phyloP scores from a whole-genome alignment of 1,140 invertebrate genomes.

The Papilio helenus region DNA sequence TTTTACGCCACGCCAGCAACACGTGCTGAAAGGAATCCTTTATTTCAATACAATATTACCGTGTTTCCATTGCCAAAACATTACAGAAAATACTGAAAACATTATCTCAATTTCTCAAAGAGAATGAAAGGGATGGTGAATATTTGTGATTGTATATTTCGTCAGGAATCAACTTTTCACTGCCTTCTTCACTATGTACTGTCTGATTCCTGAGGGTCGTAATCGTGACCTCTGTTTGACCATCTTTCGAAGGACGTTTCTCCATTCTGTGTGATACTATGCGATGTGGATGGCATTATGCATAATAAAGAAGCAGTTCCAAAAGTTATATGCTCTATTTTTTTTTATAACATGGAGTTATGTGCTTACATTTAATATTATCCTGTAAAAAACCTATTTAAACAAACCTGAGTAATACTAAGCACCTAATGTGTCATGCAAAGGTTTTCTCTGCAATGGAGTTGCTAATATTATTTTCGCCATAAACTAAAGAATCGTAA shows the following conservation, averaged over 20 bases:
- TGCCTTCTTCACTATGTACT: no score
- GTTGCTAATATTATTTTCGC: no score
- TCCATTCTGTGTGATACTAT: no score
- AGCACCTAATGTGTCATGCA: background rate
- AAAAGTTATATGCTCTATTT: background rate
- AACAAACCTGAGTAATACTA: background rate
- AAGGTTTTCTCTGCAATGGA: background rate
- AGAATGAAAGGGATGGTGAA: background rate
- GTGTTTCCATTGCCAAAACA: background rate
- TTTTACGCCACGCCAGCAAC: slow-evolving; percentile 38
- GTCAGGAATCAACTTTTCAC: no score
- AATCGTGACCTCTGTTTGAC: no score
- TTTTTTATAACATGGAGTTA: background rate
- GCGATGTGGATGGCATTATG: no score
- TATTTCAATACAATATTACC: background rate
- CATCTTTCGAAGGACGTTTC: no score
- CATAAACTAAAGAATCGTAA: no score
- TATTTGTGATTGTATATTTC: background rate
- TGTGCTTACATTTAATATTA: background rate
- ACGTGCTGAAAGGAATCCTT: slow-evolving; percentile 15
- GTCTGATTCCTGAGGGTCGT: no score
- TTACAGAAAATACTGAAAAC: background rate
- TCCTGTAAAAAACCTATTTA: background rate
- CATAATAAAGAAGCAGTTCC: no score
- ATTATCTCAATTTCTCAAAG: background rate